A percentile compares a stretch with the other conserved stretches of the same genome.
phyloP scores from a whole-genome alignment of 2,113 vertebrate genomes.

The Alligator sinensis region DNA sequence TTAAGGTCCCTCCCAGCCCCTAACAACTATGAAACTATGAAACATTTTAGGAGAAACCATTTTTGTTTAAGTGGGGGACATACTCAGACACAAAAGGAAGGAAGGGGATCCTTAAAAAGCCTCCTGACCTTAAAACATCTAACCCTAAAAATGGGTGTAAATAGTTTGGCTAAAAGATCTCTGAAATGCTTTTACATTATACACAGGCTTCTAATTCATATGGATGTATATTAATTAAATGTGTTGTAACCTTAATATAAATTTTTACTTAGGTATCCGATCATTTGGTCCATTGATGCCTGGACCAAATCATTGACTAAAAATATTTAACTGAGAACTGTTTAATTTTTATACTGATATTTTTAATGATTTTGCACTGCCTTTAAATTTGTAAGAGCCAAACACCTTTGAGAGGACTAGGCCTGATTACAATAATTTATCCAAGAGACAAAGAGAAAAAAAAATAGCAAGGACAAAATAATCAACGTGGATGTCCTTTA shows the following conservation, averaged over 20 bases:
- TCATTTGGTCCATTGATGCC: not conserved
- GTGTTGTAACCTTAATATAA: not conserved
- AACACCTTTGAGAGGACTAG: not conserved
- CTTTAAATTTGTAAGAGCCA: not conserved
- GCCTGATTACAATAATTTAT: not conserved
- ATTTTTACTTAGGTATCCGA: not conserved
- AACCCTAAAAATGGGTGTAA: not conserved
- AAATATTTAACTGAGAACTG: not conserved
- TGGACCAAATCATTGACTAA: not conserved
- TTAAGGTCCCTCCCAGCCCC: too few relatives aligned
- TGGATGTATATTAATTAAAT: not conserved
- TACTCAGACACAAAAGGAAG: not conserved
- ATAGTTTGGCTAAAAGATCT: not conserved
- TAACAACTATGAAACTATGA: too few relatives aligned
- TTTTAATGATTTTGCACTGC: not conserved
- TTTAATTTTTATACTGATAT: not conserved
- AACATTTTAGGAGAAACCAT: too few relatives aligned
- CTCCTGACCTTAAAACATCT: not conserved
- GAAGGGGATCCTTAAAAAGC: not conserved
- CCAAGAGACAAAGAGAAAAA: not conserved
- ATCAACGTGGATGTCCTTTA: not conserved
- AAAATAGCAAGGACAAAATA: not conserved
- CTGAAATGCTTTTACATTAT: not conserved
- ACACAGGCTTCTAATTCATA: not conserved
- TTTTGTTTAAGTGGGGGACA: not conserved